Evolutionary conservation across 2,113 vertebrate species (phyloP), one percentile per base, ranked within the genome.

Genomic region (Colistium nudipinnis): DNA sequence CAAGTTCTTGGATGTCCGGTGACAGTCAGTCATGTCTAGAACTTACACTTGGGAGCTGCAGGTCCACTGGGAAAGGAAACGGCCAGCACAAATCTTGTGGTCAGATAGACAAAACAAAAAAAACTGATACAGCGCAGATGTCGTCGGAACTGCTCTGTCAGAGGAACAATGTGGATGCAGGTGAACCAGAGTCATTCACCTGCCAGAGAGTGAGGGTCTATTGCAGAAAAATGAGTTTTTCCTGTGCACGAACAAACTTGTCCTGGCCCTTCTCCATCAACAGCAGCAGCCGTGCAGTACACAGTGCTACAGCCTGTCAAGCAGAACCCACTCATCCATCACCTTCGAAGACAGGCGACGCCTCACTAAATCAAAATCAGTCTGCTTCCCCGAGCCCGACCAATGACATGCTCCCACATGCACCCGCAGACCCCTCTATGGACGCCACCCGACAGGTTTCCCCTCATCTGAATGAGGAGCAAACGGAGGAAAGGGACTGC

Each of bases 221-320:
- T 41, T 16, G 63, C 1, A 68, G 45, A 20, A 63, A 69, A 74
- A 33, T 4, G 0, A 0, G 0, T 16, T 41, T 19, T 49, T 85
- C 83, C 4, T 91, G 90, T 70, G 89, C 89, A 27, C 89, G 90
- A 39, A 83, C 90, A 7, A 65, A 67, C 51, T 71, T 86, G 55
- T 0, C 53, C 4, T 90, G 89, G 89, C 90, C 89, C n/a, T 85
- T 89, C 22, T 44, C 27, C 16, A 39, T 75, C 19, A 30, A 31
- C 4, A 3, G 11, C 20, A 3, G 0, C 10, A 39, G 16, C 0
- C 7, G 3, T 20, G 8, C 8, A 20, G 17, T n/a, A 13, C 39
- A 41, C 36, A 44, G 14, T 8, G 22, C 56, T 1, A 1, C 44
- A 36, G 20, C n/a, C 6, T 35, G 20, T 35, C 56, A 64, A 30